Percentiles rank a stretch among this genome's conserved stretches.
Conservation (phyloP, 1,140 invertebrate genomes). For the Dendroctonus valens region DNA sequence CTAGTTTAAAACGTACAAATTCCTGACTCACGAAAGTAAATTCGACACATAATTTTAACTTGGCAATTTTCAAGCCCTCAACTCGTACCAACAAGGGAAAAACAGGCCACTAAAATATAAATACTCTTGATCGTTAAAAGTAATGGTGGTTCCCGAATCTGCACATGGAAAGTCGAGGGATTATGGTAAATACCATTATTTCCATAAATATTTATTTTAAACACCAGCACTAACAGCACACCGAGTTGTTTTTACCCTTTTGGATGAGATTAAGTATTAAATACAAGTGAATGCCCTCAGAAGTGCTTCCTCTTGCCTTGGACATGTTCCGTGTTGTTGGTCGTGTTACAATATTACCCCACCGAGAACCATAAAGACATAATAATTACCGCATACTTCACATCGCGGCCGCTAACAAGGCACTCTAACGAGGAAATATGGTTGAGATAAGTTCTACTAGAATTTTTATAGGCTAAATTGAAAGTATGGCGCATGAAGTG, state of each 20-base stretch:
- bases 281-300: slow-evolving; percentile 7
- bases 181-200: slow-evolving; percentile 15
- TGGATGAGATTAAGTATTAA: slow-evolving; percentile 11
- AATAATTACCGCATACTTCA: slow-evolving; percentile 22
- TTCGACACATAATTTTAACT: slow-evolving; percentile 13
- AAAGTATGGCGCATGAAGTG: too few relatives aligned
- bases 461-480: slow-evolving; percentile 7
- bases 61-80: slow-evolving; percentile 4
- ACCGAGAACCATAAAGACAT: slow-evolving; percentile 27
- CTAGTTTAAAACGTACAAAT: not conserved
- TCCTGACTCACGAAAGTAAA: slow-evolving; percentile 3
- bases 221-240: not conserved
- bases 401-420: slow-evolving; percentile 14
- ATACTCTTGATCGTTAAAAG: slow-evolving; percentile 20
- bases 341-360: slow-evolving; percentile 15
- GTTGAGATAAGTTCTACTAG: slow-evolving; percentile 14
- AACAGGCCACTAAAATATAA: slow-evolving; percentile 13
- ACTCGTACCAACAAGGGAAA: slow-evolving; percentile 4
- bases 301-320: slow-evolving; percentile 11
- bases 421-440: slow-evolving; percentile 18
- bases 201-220: slow-evolving; percentile 17
- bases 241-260: not conserved
- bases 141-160: slow-evolving; percentile 21
- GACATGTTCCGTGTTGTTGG: slow-evolving; percentile 21
- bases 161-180: slow-evolving; percentile 16